These are phyloP conservation scores for Thermophis baileyi DNA, from an alignment of 2,113 vertebrate species.

Conservation along the genomic window DNA sequence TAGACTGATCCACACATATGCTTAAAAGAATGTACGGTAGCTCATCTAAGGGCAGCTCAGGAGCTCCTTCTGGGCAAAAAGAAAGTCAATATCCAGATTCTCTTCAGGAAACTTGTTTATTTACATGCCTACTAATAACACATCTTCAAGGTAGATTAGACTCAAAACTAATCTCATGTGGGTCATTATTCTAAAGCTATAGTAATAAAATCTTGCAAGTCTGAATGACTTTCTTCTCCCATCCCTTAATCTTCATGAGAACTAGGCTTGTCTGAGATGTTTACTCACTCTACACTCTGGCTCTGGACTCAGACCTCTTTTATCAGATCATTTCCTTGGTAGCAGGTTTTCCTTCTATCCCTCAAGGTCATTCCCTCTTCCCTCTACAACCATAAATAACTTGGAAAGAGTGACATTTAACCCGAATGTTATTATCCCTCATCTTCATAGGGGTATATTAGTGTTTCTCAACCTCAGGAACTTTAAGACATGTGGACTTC, in stretches of 20 bases:
- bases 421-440: not conserved
- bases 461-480: not conserved
- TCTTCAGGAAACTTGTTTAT: not conserved
- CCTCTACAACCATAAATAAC: not conserved
- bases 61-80: not conserved
- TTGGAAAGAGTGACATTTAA: not conserved
- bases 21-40: not conserved
- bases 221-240: not conserved
- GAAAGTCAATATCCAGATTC: not conserved
- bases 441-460: not conserved
- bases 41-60: not conserved
- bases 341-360: not conserved
- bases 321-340: not conserved
- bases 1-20: not conserved
- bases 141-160: not conserved
- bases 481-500: not conserved
- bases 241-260: not conserved
- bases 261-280: not conserved
- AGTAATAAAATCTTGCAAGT: not conserved
- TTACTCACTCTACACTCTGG: not conserved
- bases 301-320: not conserved
- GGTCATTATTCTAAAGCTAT: not conserved
- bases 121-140: not conserved
- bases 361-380: not conserved
- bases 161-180: not conserved